Base-by-base conservation (phyloP, 2,888 invertebrate species). In the Andrena marginata region DNA sequence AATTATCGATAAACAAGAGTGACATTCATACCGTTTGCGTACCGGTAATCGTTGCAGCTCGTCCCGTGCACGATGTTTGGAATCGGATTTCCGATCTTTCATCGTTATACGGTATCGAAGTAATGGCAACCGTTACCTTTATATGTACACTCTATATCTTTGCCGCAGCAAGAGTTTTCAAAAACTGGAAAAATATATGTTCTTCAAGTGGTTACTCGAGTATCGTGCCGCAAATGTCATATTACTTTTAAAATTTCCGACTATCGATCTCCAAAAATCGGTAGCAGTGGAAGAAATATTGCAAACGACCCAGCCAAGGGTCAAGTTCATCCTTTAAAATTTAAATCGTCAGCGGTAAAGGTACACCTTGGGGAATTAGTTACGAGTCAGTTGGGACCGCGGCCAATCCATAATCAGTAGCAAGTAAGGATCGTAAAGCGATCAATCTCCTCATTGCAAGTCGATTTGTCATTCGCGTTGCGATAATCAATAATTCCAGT, bases 401-500 rank as follows among this genome's bases (percentile, higher is more conserved):
- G 49, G 59, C 6, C 56, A 31, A 79, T 76, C 26, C 33, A 79
- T 76, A 70, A 70, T 69, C 69, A 67, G 77, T 69, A 64, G 69
- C 68, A 13, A 20, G 62, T 51, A 16, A n/a, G 16, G 79, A 64
- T 69, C 23, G 64, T 29, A 49, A 76, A 76, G 35, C 63, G 64
- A 79, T 79, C 69, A 64, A 79, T 76, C 56, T 48, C 23, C 10
- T 16, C 59, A 76, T 76, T 69, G 76, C 49, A 16, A 59, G 76
- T 70, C 79, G 29, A 79, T 79, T 70, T 33, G 77, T 79, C 69
- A 76, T 76, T 23, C 62, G 33, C 56, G 69, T 76, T 42, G 69
- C 79, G 69, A 79, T 79, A 76, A 79, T 79, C 79, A 79, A 79
- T 79, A 79, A 79, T 79, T 79, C 56, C 76, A 64, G 69, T 77